Conservation (phyloP, 2,797 vertebrate genomes). For the Ambastaia sidthimunki region DNA sequence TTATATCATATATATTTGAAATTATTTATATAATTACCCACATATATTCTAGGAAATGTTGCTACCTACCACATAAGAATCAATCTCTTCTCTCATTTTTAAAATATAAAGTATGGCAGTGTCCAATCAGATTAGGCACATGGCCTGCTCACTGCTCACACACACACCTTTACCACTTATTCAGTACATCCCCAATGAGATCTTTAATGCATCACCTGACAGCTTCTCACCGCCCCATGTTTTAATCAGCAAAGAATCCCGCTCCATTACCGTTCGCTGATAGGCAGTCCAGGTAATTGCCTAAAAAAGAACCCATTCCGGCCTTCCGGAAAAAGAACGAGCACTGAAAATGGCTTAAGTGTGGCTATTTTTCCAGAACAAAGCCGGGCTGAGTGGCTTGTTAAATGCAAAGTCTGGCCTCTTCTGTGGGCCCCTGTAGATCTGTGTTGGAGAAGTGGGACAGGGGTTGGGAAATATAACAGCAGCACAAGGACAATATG, state of each 20-base stretch:
- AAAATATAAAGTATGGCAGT: background rate
- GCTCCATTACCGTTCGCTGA: constrained; percentile 39
- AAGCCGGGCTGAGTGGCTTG: constrained; percentile 44
- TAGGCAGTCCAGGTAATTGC: constrained; percentile 43
- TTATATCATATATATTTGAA: background rate
- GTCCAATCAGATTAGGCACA: background rate
- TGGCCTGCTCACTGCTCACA: constrained; percentile 1
- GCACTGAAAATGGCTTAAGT: constrained; percentile 41
- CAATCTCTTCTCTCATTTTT: background rate
- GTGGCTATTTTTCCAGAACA: constrained; percentile 46
- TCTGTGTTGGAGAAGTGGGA: constrained; percentile 42
- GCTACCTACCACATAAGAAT: background rate
- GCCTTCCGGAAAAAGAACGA: background rate
- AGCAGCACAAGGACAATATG: constrained; percentile 36
- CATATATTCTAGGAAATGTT: background rate
- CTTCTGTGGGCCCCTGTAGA: constrained; percentile 24
- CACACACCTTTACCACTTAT: constrained; percentile 19
- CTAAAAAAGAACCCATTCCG: constrained; percentile 38
- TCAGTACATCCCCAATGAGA: constrained; percentile 21
- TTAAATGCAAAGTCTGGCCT: constrained; percentile 49
- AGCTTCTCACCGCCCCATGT: constrained; percentile 44
- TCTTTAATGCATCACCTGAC: constrained; percentile 46
- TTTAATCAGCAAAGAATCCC: constrained; percentile 51
- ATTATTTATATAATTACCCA: constrained; percentile 5
- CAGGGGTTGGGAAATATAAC: constrained; percentile 33